phyloP scores from a whole-genome alignment of 2,113 vertebrate genomes.

The Sorex araneus region DNA sequence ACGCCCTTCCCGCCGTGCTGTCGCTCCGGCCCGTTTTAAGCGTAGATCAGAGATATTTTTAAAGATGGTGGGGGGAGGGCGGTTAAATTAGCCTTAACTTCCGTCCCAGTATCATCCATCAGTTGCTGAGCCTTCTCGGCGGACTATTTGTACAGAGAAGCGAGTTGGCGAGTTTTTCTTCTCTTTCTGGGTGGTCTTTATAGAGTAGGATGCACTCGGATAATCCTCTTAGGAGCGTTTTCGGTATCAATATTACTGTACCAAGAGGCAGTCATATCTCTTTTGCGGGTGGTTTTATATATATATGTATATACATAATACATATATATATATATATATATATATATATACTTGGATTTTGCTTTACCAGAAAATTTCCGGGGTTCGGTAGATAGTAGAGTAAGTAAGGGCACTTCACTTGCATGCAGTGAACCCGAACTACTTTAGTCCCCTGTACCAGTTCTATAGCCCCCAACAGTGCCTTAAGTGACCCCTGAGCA shows the following conservation, averaged over 20 bases:
- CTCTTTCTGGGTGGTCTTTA: neutral
- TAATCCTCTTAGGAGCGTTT: neutral
- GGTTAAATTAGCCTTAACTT: neutral
- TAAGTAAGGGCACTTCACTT: neutral
- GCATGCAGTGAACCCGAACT: too few species aligned
- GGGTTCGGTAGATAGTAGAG: neutral
- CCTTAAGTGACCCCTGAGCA: too few species aligned
- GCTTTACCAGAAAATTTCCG: neutral
- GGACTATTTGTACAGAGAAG: neutral
- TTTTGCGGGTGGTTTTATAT: too few species aligned
- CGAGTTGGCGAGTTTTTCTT: conserved; percentile 8
- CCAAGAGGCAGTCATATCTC: neutral
- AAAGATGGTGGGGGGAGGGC: neutral
- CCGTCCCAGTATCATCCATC: neutral
- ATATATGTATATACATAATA: too few species aligned
- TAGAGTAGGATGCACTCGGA: neutral
- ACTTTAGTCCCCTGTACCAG: too few species aligned
- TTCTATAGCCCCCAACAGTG: too few species aligned
- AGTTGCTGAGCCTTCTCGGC: neutral
- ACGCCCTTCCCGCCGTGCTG: too few species aligned
- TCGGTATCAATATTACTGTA: neutral
- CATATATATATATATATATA: too few species aligned
- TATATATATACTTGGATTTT: too few species aligned
- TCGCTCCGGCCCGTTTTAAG: neutral
- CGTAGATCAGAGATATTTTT: neutral